Base-by-base conservation (phyloP, 2,888 invertebrate species). In the Falcaria lacertinaria region DNA sequence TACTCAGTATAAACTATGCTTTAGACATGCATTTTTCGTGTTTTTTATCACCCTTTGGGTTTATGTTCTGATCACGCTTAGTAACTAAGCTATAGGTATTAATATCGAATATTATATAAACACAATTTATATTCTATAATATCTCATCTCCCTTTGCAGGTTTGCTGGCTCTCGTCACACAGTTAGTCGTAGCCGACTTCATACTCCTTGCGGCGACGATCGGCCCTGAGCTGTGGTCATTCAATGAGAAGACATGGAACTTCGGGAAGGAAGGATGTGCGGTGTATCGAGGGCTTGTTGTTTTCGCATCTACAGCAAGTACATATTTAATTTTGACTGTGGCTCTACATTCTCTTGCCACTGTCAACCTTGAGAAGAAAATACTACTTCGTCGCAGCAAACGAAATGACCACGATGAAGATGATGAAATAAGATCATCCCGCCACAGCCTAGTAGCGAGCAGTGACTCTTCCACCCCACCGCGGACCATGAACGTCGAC, bases 311-410 rank as follows among this genome's bases (percentile, higher is more conserved):
- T 39, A 90, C 91, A 2, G 85, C 91, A n/a, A 83, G 88, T 2
- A 69, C 91, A 11, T 92, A 92, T 68, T 78, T 92, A 47, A 76
- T 91, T 25, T 79, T 89, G 41, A 90, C 90, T 14, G 70, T 91
- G 43, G 91, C 91, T 44, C 81, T 92, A 43, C 92, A 92, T 57
- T 80, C 90, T 14, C 79, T 92, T 35, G 91, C 92, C 1, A 86
- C 89, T 6, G 80, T 88, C 50, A 91, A 91, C 55, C 65, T 91
- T 19, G 86, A 90, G 63, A 79, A 87, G 56, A 84, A 82, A 48
- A 64, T 77, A 45, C 57, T 73, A 5, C 58, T 70, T 16, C 76
- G 78, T 60, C 78, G 79, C 57, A 68, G 69, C 7, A 80, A 76
- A 54, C 69, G 72, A 54, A 74, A 57, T 38, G 64, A 68, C 42